phyloP scores from a whole-genome alignment of 2,113 vertebrate genomes.

The Bufo bufo region DNA sequence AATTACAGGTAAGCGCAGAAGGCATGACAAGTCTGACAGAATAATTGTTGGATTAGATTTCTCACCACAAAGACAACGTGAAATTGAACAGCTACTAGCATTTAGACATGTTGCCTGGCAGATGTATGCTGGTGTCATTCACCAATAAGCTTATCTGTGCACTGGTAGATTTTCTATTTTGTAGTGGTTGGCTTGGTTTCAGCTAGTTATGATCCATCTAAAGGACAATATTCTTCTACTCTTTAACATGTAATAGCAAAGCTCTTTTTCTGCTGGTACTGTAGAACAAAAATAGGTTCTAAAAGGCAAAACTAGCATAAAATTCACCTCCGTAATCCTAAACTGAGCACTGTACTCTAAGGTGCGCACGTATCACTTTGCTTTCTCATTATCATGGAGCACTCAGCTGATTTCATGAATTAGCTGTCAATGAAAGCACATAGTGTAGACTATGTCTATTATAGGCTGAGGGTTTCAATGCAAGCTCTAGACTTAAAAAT shows the following conservation, averaged over 20 bases:
- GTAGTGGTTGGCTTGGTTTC: conserved; percentile 10
- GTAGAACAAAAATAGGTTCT: not conserved
- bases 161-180: not conserved
- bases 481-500: not conserved
- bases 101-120: conserved; percentile 39
- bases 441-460: not conserved
- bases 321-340: conserved; percentile 11
- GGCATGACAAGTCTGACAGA: conserved; percentile 53
- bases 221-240: conserved; percentile 15
- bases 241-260: conserved; percentile 8
- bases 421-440: not conserved
- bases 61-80: conserved; percentile 48
- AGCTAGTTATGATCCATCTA: conserved; percentile 5
- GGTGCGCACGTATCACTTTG: conserved; percentile 1
- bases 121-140: conserved; percentile 28
- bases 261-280: not conserved
- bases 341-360: not conserved
- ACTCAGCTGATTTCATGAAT: not conserved
- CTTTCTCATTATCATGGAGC: not conserved
- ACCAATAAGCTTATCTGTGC: conserved; percentile 31
- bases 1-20: conserved; percentile 55
- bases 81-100: conserved; percentile 42
- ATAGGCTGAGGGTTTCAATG: not conserved
- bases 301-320: not conserved
- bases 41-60: conserved; percentile 58